phyloP scores from a whole-genome alignment of 2,888 invertebrate species.

The Fabriciana adippe region DNA sequence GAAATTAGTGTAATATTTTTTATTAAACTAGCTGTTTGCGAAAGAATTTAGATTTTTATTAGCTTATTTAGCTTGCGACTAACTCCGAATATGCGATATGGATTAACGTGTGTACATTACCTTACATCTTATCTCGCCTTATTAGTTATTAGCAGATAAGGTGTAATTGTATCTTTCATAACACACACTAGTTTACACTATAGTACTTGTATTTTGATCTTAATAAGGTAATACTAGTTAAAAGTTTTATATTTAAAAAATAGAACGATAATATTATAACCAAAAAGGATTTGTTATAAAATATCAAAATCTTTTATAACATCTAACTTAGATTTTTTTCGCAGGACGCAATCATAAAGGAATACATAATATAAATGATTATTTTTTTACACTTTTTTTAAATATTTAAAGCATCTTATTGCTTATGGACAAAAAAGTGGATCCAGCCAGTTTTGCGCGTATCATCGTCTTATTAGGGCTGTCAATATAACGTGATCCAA shows the following conservation, averaged over 20 bases:
- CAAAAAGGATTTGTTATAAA: too few relatives aligned
- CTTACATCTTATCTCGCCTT: slow-evolving; percentile 31
- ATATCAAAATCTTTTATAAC: not conserved
- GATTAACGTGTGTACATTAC: slow-evolving; percentile 23
- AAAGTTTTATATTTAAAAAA: too few relatives aligned
- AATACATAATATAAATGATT: not conserved
- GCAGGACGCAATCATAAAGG: not conserved
- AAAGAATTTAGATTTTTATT: slow-evolving; percentile 1
- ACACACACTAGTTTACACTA: slow-evolving; percentile 11
- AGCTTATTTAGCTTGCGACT: not conserved
- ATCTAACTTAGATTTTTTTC: not conserved
- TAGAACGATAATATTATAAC: too few relatives aligned
- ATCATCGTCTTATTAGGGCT: slow-evolving; percentile 21
- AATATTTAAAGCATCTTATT: slow-evolving; percentile 2
- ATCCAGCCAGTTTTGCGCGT: slow-evolving; percentile 11
- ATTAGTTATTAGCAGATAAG: slow-evolving; percentile 29
- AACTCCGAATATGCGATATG: slow-evolving; percentile 11
- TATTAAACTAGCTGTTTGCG: not conserved
- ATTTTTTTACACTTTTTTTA: not conserved
- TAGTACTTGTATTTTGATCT: too few relatives aligned
- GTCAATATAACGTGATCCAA: slow-evolving; percentile 6
- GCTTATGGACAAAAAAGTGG: slow-evolving; percentile 13
- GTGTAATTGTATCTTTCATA: slow-evolving; percentile 17
- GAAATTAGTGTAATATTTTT: too few relatives aligned
- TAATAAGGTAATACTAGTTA: too few relatives aligned